Base-by-base conservation (phyloP, 1,140 invertebrate genomes). In the Radopholus similis region DNA sequence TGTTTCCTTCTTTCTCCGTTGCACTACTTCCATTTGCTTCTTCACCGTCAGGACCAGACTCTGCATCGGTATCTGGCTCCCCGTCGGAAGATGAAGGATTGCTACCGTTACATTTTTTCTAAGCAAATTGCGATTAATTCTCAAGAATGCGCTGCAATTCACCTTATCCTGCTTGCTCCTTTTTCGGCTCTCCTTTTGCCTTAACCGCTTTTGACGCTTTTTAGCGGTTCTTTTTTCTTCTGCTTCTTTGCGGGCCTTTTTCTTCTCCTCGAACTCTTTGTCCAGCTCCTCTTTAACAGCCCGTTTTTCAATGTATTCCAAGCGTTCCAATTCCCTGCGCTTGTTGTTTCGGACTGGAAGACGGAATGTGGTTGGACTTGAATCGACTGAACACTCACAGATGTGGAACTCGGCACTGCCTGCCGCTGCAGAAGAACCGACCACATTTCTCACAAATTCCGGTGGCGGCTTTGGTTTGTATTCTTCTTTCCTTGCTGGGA, bases 401-500 rank as follows among this genome's bases (percentile, higher is more conserved):
- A 80, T 80, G 58, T 80, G 77, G 55, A 80, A 80, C 40, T 80
- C 77, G 15, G 77, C 74, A 64, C 76, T 79, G 35, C 77, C 64
- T 26, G 77, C 77, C 11, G 77, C 77, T 11, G 77, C 77, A n/a
- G 78, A 81, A 9, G 77, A 80, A 30, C 77, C 77, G 53, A 80
- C 71, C 28, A 73, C 73, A 56, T 73, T 73, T 5, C 71, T 51
- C 28, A 73, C 56, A 54, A 76, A 73, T 32, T 73, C 71, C 11
- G 72, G 64, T 2, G 71, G 71, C 18, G 63, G 30, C 49, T 66
- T 74, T 26, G 73, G 73, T 18, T 76, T 73, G 21, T n/a, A 21
- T 47, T 53, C 64, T 68, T 73, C 71, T 35, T 38, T 32, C 1
- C 66, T 34, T 18, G 18, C 18, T 15, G 71, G 71, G 15, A 73